Evolutionary conservation across 2,888 invertebrate species (phyloP).

Genomic region (Oxytorus armatus): DNA sequence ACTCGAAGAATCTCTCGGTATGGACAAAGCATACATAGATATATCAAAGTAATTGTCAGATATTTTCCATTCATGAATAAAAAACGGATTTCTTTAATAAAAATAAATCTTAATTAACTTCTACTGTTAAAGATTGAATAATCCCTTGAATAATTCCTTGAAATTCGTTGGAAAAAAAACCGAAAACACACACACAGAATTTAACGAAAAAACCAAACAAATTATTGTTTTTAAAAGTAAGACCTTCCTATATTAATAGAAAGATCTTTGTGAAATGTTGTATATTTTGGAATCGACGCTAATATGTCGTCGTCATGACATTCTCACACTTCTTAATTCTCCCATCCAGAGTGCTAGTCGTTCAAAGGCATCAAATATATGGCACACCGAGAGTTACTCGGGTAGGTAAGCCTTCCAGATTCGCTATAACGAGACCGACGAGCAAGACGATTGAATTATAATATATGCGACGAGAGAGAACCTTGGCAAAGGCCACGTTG

Average conservation of each 20-base stretch:
- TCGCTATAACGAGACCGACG: constrained; percentile 36
- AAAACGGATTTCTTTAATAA: neutral
- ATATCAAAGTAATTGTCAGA: neutral
- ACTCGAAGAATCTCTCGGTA: neutral
- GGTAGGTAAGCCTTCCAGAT: constrained; percentile 31
- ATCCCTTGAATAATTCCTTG: too few relatives aligned
- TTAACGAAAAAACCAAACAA: too few relatives aligned
- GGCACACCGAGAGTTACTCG: neutral
- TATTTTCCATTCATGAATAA: neutral
- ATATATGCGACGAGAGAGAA: constrained; percentile 27
- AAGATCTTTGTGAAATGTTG: too few relatives aligned
- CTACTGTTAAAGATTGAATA: too few relatives aligned
- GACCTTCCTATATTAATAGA: too few relatives aligned
- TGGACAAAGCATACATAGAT: neutral
- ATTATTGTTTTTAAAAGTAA: too few relatives aligned
- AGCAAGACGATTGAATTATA: constrained; percentile 34
- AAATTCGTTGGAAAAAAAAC: too few relatives aligned
- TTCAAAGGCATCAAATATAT: constrained; percentile 6
- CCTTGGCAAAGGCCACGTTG: constrained; percentile 49
- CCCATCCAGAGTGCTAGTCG: neutral
- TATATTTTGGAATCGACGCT: too few relatives aligned
- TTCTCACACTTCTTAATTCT: neutral
- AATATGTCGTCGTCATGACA: neutral
- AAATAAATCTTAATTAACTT: constrained; percentile 1
- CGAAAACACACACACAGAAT: too few relatives aligned